Evolutionary conservation across 2,888 invertebrate genomes (phyloP), one percentile per base, ranked within the genome.

Genomic region (Nemoura dubitans): DNA sequence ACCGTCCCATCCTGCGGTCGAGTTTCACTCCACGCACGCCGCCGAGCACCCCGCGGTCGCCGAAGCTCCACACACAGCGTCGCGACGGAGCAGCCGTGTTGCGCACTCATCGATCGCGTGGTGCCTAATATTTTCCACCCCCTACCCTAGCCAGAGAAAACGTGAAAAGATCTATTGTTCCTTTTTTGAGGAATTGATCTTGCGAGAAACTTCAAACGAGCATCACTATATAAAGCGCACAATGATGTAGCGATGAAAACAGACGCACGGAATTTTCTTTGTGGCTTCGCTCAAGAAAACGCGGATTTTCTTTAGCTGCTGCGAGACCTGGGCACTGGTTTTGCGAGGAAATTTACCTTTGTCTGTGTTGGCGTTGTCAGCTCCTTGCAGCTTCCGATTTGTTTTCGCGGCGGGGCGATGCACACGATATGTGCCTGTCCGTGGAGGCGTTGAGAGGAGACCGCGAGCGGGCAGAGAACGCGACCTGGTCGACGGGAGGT

Each of bases 191-290:
- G 59, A 59, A 59, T 59, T 59, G 59, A 59, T 59, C 59, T 59
- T 59, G 59, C 59, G 59, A 59, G 59, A 59, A 21, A 59, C 59
- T 59, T 59, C 59, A 59, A 59, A 59, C 59, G 59, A 59, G 59
- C 59, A 59, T 59, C 59, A 21, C 16, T 21, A 6, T 3, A 10
- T 21, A 3, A 10, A 21, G 14, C 1, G 21, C 21, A 21, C 59
- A 14, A 59, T 14, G 59, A 7, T 59, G 3, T 3, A 36, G 10
- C 59, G 59, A 59, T 59, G 59, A 59, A 59, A 7, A 59, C 16
- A 1, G 59, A 59, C 21, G 59, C 59, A 21, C 59, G 10, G 59
- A 7, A 16, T 59, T 59, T 59, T 10, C 21, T 36, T 36, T 36
- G 10, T 3, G 36, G 10, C 10, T 36, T 36, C 36, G 36, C 36